These are phyloP conservation scores for Lasioglossum malachurum DNA, from an alignment of 2,888 invertebrate species.

Conservation along the genomic window DNA sequence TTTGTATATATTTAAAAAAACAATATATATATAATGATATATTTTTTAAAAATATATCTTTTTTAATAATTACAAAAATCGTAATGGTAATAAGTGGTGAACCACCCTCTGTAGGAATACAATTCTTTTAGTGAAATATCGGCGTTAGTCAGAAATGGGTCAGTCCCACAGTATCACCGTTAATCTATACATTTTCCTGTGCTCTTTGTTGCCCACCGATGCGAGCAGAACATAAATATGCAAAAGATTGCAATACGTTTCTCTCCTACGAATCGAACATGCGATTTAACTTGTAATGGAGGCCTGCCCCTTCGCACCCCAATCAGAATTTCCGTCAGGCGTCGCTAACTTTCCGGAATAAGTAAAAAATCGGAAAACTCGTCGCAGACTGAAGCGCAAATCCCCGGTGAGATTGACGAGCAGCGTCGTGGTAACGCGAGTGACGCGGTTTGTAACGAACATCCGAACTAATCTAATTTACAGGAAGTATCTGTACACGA, in stretches of 20 bases:
- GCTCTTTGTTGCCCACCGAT: not conserved
- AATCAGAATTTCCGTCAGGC: slow-evolving; percentile 57
- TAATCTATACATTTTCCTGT: not conserved
- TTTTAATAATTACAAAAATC: too few species aligned
- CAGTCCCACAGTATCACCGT: too few species aligned
- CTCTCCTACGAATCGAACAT: not conserved
- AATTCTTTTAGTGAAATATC: too few species aligned
- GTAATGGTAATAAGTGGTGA: too few species aligned
- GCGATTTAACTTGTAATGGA: slow-evolving; percentile 51
- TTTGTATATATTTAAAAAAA: too few species aligned
- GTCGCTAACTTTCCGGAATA: slow-evolving; percentile 37
- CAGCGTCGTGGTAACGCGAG: slow-evolving; percentile 51
- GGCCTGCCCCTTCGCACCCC: slow-evolving; percentile 10
- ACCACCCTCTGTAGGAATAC: too few species aligned
- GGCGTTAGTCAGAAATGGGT: too few species aligned
- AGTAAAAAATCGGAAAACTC: slow-evolving; percentile 64
- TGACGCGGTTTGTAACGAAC: slow-evolving; percentile 67
- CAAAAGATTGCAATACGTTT: not conserved
- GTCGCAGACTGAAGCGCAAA: slow-evolving; percentile 27
- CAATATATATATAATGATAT: too few species aligned
- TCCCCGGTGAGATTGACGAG: slow-evolving; percentile 57
- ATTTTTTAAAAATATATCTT: too few species aligned
- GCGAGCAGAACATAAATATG: not conserved
- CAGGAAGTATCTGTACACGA: slow-evolving; percentile 69
- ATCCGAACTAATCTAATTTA: slow-evolving; percentile 80